Conservation (phyloP, 2,888 invertebrate species). For the Dexiosoma caninum region DNA sequence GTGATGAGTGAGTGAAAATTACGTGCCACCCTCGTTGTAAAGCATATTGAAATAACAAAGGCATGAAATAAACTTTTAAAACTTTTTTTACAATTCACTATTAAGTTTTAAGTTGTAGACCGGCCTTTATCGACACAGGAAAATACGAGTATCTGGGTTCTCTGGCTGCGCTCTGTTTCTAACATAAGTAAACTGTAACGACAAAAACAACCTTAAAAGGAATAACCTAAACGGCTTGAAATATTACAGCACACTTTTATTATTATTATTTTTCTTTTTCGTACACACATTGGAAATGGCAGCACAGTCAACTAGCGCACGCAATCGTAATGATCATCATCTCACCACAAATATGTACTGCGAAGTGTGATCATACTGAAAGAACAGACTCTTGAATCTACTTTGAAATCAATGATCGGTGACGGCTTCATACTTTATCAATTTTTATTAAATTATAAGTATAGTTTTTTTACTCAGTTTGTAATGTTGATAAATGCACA, state of each 20-base stretch:
- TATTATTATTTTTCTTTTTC: neutral
- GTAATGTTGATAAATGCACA: neutral
- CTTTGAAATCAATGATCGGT: conserved; percentile 53
- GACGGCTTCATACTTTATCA: conserved; percentile 50
- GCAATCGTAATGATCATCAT: neutral
- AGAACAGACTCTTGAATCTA: conserved; percentile 17
- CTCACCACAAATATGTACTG: neutral
- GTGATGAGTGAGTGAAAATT: too few species aligned
- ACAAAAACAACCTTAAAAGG: neutral
- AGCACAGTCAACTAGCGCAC: neutral
- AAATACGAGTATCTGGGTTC: neutral
- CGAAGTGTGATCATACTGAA: conserved; percentile 32
- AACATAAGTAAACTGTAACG: neutral
- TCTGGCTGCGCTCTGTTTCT: neutral
- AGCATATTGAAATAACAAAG: too few species aligned
- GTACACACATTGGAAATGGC: neutral
- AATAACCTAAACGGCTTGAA: conserved; percentile 16
- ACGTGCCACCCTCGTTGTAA: too few species aligned
- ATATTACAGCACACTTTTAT: conserved; percentile 13
- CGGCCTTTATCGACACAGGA: neutral
- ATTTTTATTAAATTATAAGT: neutral
- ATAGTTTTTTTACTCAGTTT: neutral
- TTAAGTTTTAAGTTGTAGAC: neutral
- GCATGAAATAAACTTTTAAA: too few species aligned
- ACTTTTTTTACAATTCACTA: too few species aligned